Evolutionary conservation across 2,113 vertebrate genomes (phyloP), one percentile per base, ranked within the genome.

Genomic region (Nematolebias whitei): DNA sequence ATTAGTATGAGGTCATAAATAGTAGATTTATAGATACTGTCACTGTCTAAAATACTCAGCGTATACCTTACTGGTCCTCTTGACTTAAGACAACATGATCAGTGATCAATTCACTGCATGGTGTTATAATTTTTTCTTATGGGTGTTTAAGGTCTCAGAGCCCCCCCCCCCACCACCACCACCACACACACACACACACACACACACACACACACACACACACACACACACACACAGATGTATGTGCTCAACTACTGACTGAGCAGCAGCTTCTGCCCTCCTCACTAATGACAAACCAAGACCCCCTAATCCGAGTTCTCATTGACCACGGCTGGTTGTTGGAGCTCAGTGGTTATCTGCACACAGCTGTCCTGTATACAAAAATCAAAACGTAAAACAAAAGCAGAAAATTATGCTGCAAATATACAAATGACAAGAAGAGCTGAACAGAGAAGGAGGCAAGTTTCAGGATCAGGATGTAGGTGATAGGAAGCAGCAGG

Each of bases 281-380:
- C 19, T 41, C 18, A 14, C 48, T 78, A 78, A 85, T 74, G 50
- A 83, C 76, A 44, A 76, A 47, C 71, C 57, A 66, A 63, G 64
- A 56, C 61, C 20, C 23, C 58, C 2, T 82, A 76, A 84, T 83
- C 65, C 73, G 44, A 29, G 60, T 4, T 1, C 52, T 64, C 47
- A 71, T 67, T 68, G 55, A 18, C 58, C 49, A 18, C 8, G 53
- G 43, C 47, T 44, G 69, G 3, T 35, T 62, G 63, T 45, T 65
- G 9, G 16, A 58, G 45, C 43, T 18, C 64, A 44, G 59, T 52
- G 43, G 58, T 52, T 15, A 56, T 78, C 72, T 49, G 44, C 3
- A 22, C 64, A 67, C 71, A 86, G 63, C 74, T 81, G 63, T 41
- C 24, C n/a, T 35, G 54, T 45, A 58, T 35, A 29, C 9, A 35